Evolutionary conservation across 2,797 vertebrate genomes (phyloP).

Genomic region (Clarias fuscus): DNA sequence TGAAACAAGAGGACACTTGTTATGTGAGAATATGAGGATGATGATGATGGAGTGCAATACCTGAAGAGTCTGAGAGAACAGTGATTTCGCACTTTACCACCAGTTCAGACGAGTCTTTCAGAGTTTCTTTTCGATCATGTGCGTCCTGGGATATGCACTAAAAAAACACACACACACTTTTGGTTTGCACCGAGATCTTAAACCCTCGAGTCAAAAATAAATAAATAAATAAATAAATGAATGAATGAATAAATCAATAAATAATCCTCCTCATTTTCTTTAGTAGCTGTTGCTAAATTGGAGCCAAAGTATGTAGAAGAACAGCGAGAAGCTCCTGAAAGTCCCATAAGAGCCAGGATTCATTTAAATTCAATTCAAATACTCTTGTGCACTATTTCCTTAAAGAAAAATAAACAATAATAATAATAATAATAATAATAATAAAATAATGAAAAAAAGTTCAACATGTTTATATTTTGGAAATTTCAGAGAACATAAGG

Average conservation of each 20-base stretch:
- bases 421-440: no score
- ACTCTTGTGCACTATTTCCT: background rate
- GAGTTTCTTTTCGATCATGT: conserved; percentile 7
- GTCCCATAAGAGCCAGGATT: background rate
- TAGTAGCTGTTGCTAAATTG: background rate
- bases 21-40: background rate
- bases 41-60: conserved; percentile 23
- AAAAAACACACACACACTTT: conserved; percentile 20
- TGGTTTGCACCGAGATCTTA: conserved; percentile 1
- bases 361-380: background rate
- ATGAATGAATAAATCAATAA: no score
- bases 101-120: conserved; percentile 21
- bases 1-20: background rate
- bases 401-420: no score
- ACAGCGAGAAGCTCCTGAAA: background rate
- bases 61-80: conserved; percentile 23
- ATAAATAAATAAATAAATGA: background rate
- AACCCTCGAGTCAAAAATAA: background rate
- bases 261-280: background rate
- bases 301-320: background rate
- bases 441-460: no score
- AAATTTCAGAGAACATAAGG: no score
- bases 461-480: no score
- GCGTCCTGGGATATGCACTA: conserved; percentile 35
- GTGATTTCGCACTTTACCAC: background rate